Evolutionary conservation across 2,888 invertebrate genomes (phyloP).

Genomic region (Meliscaeva auricollis): DNA sequence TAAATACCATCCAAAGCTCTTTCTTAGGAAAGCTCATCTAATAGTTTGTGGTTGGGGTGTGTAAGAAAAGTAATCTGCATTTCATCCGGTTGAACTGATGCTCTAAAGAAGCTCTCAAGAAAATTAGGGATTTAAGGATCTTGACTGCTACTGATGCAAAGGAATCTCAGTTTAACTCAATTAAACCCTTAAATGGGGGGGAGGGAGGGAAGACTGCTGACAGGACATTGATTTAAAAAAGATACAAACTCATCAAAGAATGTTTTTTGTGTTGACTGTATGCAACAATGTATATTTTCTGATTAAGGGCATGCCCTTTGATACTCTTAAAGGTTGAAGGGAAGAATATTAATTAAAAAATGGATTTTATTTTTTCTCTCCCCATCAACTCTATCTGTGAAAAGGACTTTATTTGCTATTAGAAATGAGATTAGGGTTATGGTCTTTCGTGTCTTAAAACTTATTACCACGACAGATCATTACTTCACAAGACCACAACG

Average conservation of each 20-base stretch:
- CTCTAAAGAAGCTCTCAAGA: conserved; percentile 54
- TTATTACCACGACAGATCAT: not conserved
- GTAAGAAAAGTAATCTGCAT: conserved; percentile 57
- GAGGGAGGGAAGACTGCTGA: not conserved
- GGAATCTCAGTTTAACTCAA: conserved; percentile 44
- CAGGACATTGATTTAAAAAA: not conserved
- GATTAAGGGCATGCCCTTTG: too few relatives aligned
- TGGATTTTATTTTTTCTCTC: not conserved
- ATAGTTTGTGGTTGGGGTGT: conserved; percentile 44
- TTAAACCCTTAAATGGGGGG: conserved; percentile 29
- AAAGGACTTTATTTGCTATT: conserved; percentile 1
- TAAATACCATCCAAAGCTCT: not conserved
- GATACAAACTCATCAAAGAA: conserved; percentile 20
- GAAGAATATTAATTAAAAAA: conserved; percentile 19
- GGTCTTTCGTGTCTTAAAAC: too few relatives aligned
- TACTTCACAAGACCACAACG: too few relatives aligned
- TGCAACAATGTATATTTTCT: conserved; percentile 3
- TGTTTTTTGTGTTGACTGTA: conserved; percentile 2
- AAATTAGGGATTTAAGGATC: conserved; percentile 53
- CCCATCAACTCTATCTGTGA: not conserved
- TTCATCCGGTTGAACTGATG: conserved; percentile 57
- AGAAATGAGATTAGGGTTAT: not conserved
- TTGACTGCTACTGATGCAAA: not conserved
- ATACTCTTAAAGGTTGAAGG: too few relatives aligned
- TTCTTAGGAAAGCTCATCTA: not conserved